Base-by-base conservation (phyloP, 2,797 vertebrate genomes). In the Clamator glandarius region DNA sequence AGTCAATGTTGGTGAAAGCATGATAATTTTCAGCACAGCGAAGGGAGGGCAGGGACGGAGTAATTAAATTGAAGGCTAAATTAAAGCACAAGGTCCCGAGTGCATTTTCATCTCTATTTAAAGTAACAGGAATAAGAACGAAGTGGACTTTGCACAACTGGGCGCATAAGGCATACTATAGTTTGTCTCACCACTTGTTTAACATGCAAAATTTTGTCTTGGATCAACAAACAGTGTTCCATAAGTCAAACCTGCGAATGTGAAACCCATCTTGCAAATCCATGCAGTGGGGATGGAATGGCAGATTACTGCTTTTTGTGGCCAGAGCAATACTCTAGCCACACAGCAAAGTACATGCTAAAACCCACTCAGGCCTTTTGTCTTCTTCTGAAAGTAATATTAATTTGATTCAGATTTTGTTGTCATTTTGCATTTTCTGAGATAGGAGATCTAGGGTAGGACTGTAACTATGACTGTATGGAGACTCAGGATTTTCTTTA, bases 41-140 rank as follows among this genome's bases (percentile, higher is more conserved):
- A 83, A 66, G 31, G 35, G 26, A 14, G 26, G 5, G 10, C 6
- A 15, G 33, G 26, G 9, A 17, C 19, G 33, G 8, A 63, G 51
- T 92, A 92, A 89, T 86, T 89, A 93, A 86, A 79, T 76, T 68
- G 59, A 89, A 94, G 20, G 17, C 35, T 87, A 69, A 90, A 94
- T 94, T 93, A 84, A 90, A 92, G 77, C 68, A 76, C 70, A 52
- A 36, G 13, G 28, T 92, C 23, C 58, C 63, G 39, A 79, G 23
- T 63, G 20, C 55, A 24, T 90, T 96, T 92, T 59, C 44, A 44
- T 84, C 41, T 88, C 69, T 50, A 20, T 51, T 90, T 91, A 78
- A 92, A 80, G 41, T 68, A 75, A 50, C 0, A 75, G 28, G 62
- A 89, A 25, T 33, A 28, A 90, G 74, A 91, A 92, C 33, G 78